Conservation (phyloP, 2,888 invertebrate species). For the Macaria liturata region DNA sequence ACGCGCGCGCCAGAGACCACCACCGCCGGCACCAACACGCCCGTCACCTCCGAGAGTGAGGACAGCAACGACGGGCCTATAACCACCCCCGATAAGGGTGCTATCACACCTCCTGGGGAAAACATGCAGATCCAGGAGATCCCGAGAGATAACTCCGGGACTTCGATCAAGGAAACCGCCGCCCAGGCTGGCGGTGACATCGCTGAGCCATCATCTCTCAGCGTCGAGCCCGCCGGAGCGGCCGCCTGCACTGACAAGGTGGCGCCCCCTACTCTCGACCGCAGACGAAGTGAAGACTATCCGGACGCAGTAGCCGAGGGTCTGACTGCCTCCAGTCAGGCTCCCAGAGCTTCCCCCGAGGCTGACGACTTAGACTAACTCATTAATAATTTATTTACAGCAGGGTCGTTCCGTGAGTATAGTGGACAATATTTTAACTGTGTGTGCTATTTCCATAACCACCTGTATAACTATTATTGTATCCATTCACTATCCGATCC, state of each 20-base stretch:
- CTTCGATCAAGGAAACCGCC: slow-evolving; percentile 40
- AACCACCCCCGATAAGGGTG: slow-evolving; percentile 46
- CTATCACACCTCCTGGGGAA: slow-evolving; percentile 41
- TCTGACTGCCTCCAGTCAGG: slow-evolving; percentile 32
- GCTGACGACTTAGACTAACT: slow-evolving; percentile 68
- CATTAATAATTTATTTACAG: slow-evolving; percentile 43
- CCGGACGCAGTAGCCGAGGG: slow-evolving; percentile 20
- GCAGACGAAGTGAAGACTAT: slow-evolving; percentile 57
- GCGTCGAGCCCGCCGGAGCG: slow-evolving; percentile 37
- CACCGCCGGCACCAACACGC: slow-evolving; percentile 56
- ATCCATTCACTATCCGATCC: no score
- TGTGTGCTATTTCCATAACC: background rate
- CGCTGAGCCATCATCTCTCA: slow-evolving; percentile 39
- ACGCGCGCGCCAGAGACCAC: slow-evolving; percentile 52
- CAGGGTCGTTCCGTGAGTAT: slow-evolving; percentile 20
- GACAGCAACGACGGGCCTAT: slow-evolving; percentile 35
- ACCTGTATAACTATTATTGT: no score
- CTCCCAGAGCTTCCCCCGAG: slow-evolving; percentile 63
- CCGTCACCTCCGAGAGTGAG: slow-evolving; percentile 42
- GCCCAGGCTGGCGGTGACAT: slow-evolving; percentile 43
- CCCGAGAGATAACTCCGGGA: slow-evolving; percentile 52
- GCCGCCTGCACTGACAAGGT: slow-evolving; percentile 37
- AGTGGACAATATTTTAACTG: slow-evolving; percentile 12
- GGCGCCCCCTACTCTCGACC: slow-evolving; percentile 59
- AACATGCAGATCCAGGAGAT: slow-evolving; percentile 69